Conservation (phyloP, 2,113 vertebrate species). For the Micronycteris hirsuta region DNA sequence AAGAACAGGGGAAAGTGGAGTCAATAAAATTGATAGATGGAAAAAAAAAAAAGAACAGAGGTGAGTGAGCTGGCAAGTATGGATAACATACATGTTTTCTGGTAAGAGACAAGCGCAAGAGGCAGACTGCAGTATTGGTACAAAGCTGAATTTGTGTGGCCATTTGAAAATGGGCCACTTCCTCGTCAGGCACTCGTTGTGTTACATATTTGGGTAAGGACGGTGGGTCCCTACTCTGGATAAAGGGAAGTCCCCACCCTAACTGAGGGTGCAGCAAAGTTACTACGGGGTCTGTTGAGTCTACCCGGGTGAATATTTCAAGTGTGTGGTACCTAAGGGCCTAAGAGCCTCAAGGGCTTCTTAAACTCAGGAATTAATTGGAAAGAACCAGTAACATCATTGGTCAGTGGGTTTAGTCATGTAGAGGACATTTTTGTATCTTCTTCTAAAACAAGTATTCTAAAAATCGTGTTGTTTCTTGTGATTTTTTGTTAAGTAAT, state of each 20-base stretch:
- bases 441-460: background rate
- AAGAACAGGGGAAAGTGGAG: background rate
- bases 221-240: background rate
- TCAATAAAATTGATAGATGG: too few species aligned
- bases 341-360: background rate
- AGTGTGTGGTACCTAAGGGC: background rate
- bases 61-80: background rate
- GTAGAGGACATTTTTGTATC: background rate
- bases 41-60: too few species aligned
- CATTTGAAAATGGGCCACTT: conserved; percentile 34
- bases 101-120: background rate
- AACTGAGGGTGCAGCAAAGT: background rate
- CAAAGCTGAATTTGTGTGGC: background rate
- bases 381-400: background rate
- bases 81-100: conserved; percentile 1
- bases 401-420: background rate
- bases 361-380: background rate
- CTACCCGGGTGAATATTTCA: background rate
- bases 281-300: background rate
- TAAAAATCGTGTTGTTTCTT: background rate
- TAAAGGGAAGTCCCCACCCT: background rate
- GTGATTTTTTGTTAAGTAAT: background rate
- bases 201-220: background rate
- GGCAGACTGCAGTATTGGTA: background rate
- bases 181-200: background rate